Conservation (phyloP, 2,113 vertebrate species). For the Spermophilus dauricus region DNA sequence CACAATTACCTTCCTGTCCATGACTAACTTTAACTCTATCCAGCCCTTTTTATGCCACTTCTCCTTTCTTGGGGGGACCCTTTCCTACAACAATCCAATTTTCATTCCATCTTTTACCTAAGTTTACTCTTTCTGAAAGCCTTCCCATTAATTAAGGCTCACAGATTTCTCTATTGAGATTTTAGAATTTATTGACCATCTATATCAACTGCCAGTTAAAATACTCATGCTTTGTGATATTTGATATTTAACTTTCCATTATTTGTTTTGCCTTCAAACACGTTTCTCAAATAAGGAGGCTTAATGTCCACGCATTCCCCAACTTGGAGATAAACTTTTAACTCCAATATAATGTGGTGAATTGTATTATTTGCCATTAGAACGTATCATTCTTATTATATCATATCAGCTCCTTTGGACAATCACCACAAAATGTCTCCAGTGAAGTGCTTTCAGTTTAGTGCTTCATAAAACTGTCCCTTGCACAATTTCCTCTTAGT, state of each 20-base stretch:
- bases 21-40: neutral
- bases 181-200: neutral
- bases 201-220: constrained; percentile 16
- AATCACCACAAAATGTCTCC: neutral
- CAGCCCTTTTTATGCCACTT: neutral
- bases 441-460: neutral
- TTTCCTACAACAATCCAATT: constrained; percentile 1
- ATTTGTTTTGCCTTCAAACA: constrained; percentile 33
- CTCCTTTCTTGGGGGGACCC: neutral
- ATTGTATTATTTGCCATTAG: neutral
- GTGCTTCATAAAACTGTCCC: neutral
- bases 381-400: neutral
- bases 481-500: neutral
- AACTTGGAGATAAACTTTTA: neutral
- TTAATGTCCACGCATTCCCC: neutral
- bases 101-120: neutral
- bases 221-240: neutral
- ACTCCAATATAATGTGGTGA: neutral
- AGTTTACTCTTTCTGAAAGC: neutral
- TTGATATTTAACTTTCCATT: neutral
- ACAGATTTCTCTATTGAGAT: neutral
- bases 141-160: neutral
- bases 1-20: neutral
- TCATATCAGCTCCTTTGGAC: neutral
- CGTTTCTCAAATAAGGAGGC: neutral